Base-by-base conservation (phyloP, 1,140 invertebrate species). In the Euborellia annulipes region DNA sequence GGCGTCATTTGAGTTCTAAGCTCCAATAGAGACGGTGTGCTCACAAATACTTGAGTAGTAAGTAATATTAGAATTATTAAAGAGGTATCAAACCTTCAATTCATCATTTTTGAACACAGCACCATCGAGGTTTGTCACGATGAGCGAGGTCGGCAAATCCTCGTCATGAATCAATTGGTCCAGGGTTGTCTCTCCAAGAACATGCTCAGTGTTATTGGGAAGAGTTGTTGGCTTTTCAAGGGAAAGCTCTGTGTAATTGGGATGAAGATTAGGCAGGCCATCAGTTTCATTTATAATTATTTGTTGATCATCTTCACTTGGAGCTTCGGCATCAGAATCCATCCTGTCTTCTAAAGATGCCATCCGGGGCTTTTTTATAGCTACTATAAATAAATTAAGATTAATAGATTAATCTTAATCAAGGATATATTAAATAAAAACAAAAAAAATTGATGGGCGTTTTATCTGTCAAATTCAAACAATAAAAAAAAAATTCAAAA, bases 71-170 rank as follows among this genome's bases (percentile, higher is more conserved):
- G 11, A 13, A 17, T 17, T 21, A 50, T 39, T 50, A 27, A 27
- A 27, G n/a, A n/a, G n/a, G n/a, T n/a, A 27, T 27, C 11, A 27
- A 61, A 71, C 76, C 66, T 70, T 75, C 42, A 79, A 60, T 50
- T 77, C 71, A 32, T 80, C 75, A 53, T 72, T 71, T 45, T 72
- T 72, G 58, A 91, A 92, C 47, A 91, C 76, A 49, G 76, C 67
- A 44, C 75, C 76, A 58, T 84, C 78, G 45, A 92, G 75, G 64
- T 90, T 90, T 11, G 87, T 90, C 11, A 91, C 84, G 49, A 92
- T 92, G 27, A 93, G 71, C 30, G 85, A 89, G 46, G 79, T 87
- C 19, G 87, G 86, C 53, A 90, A 67, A 63, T 89, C 83, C 58
- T 86, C 83, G 56, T 81, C 79, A 6, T 70, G 59, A 48, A 76